Evolutionary conservation across 37 sponge, comb jelly and placozoan genomes (phyloP), one percentile per base, ranked within the genome.

Genomic region (Haliclona indistincta): DNA sequence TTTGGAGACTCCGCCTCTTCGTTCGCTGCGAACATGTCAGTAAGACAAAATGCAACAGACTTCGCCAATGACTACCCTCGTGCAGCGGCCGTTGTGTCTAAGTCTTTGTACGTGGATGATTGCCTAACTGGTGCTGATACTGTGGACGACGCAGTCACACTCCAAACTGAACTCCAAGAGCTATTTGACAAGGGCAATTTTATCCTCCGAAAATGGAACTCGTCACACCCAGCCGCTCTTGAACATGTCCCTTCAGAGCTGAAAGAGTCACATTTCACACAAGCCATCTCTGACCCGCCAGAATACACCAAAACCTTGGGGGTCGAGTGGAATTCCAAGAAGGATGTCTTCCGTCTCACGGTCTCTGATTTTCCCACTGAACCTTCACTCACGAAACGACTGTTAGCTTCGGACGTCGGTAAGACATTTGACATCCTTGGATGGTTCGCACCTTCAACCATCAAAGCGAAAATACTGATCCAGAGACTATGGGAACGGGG

Each of bases 361-460:
- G 62, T 73, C 41, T 15, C 58, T 38, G 23, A 36, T 11, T 20
- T 73, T 22, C 74, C 40, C n/a, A 8, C 60, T 30, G 63, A 26
- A 15, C 6, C n/a, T 33, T 10, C 20, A 19, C 7, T 67, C 13
- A 78, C 79, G 35, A 78, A 78, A 37, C 43, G 69, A n/a, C 15
- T 15, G 6, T 43, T 78, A 10, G 43, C 38, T 2, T 67, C 79
- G 11, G 79, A 78, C 43, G 39, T 78, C 34, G 60, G 66, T 30
- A 76, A 64, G n/a, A 62, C 62, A 1, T 80, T 70, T 60, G 64
- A 80, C 29, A 40, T 63, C 20, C 52, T 76, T 26, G 77, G 77
- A 19, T 64, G 64, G 54, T 55, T 72, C 20, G 17, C 63, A 10
- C 63, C 63, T n/a, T 11, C 26, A 61, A 61, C 23, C 15, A 61